Evolutionary conservation across 2,113 vertebrate genomes (phyloP).

Genomic region (Neoarius graeffei): DNA sequence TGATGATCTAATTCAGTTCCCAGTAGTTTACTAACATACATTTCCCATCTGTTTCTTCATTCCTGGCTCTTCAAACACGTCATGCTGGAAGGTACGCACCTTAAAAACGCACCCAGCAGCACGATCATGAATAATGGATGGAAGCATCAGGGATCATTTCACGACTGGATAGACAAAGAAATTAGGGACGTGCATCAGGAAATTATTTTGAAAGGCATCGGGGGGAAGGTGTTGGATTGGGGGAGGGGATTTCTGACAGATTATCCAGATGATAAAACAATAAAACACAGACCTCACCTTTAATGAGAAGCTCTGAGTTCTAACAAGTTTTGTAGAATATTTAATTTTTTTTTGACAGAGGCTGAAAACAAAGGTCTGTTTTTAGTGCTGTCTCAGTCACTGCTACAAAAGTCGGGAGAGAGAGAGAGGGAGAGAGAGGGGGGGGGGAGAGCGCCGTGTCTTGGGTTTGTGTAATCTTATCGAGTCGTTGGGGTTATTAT

Average conservation of each 20-base stretch:
- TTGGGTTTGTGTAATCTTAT: slow-evolving; percentile 8
- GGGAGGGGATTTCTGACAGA: not conserved
- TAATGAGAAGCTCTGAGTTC: not conserved
- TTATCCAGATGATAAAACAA: slow-evolving; percentile 6
- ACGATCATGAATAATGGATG: slow-evolving; percentile 33
- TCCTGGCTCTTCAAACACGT: not conserved
- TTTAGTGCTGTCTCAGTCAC: slow-evolving; percentile 1
- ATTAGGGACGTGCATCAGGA: slow-evolving; percentile 23
- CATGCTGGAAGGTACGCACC: not conserved
- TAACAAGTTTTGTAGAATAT: not conserved
- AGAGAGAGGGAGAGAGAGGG: not conserved
- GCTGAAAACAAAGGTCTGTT: not conserved
- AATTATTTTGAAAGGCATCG: slow-evolving; percentile 20
- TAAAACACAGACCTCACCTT: not conserved
- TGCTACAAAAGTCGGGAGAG: not conserved
- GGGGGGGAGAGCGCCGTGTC: not conserved
- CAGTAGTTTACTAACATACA: not conserved
- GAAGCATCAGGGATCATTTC: slow-evolving; percentile 33
- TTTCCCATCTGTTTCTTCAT: slow-evolving; percentile 16
- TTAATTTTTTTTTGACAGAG: not conserved
- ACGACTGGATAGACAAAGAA: slow-evolving; percentile 36
- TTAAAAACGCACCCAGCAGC: not conserved
- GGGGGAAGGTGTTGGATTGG: not conserved
- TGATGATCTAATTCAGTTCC: not conserved
- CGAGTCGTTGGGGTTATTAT: slow-evolving; percentile 12